These are phyloP conservation scores for Hyalella azteca DNA, from an alignment of 2,888 invertebrate genomes.

Conservation along the genomic window DNA sequence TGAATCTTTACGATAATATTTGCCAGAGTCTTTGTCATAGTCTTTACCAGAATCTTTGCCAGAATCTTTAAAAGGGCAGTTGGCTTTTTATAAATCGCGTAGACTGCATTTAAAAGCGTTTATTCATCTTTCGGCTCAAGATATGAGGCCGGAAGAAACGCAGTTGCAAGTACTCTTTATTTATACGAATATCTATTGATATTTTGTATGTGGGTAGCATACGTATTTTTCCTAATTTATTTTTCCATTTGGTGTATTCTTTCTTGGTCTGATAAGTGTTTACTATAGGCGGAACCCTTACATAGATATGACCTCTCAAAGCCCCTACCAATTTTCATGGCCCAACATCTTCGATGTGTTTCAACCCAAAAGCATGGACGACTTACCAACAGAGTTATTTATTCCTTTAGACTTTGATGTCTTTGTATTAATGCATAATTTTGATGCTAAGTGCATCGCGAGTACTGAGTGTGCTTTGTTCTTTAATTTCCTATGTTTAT, in stretches of 20 bases:
- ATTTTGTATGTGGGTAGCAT: neutral
- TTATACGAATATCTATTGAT: neutral
- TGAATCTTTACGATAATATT: too few relatives aligned
- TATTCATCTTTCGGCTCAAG: neutral
- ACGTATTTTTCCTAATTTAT: neutral
- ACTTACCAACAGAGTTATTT: neutral
- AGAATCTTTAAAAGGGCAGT: too few relatives aligned
- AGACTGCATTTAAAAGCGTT: neutral
- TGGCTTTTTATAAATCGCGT: neutral
- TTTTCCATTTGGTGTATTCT: neutral
- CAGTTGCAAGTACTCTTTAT: neutral
- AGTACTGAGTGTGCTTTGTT: constrained; percentile 44
- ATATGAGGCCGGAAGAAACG: neutral
- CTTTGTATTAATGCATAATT: constrained; percentile 40
- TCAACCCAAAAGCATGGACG: constrained; percentile 10
- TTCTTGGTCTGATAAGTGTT: neutral
- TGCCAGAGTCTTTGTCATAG: too few relatives aligned
- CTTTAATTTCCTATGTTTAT: constrained; percentile 46
- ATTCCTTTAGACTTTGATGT: constrained; percentile 26
- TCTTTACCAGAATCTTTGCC: neutral
- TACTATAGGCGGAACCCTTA: too few relatives aligned
- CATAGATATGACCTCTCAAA: too few relatives aligned
- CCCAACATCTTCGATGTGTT: neutral
- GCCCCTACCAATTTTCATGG: neutral
- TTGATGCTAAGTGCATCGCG: neutral